These are phyloP conservation scores for Mus pahari DNA, from an alignment of 2,113 vertebrate species.

Conservation along the genomic window DNA sequence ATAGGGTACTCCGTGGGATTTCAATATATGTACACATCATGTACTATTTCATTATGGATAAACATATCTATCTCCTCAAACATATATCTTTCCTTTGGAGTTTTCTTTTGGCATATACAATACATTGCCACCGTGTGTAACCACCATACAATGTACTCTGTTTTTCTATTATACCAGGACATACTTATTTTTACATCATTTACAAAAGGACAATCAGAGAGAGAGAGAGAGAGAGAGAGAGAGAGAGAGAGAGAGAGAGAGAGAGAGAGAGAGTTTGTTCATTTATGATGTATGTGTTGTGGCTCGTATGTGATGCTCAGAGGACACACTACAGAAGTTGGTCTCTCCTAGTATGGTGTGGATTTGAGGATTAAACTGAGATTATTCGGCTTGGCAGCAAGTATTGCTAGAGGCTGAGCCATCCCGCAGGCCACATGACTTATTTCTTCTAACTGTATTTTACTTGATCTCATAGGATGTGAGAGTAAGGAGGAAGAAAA, in stretches of 20 bases:
- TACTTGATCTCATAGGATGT: not conserved
- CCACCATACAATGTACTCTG: not conserved
- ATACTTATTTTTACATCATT: not conserved
- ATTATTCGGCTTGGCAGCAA: too few species aligned
- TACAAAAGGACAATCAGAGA: too few species aligned
- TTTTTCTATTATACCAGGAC: not conserved
- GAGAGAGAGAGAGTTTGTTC: too few species aligned
- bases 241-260: too few species aligned
- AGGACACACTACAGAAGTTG: not conserved
- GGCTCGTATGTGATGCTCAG: not conserved
- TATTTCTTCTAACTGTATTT: not conserved
- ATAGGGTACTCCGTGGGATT: not conserved
- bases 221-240: too few species aligned
- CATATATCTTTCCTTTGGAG: not conserved
- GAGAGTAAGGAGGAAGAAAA: not conserved
- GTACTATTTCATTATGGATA: not conserved
- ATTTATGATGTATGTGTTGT: too few species aligned
- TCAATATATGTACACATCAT: not conserved
- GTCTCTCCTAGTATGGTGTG: not conserved
- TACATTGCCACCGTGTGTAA: not conserved
- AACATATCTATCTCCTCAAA: not conserved
- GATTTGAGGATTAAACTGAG: not conserved
- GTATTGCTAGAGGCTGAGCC: not conserved
- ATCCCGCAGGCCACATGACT: not conserved
- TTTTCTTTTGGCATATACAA: not conserved